Evolutionary conservation across 2,888 invertebrate genomes (phyloP).

Genomic region (Molanna angustata): DNA sequence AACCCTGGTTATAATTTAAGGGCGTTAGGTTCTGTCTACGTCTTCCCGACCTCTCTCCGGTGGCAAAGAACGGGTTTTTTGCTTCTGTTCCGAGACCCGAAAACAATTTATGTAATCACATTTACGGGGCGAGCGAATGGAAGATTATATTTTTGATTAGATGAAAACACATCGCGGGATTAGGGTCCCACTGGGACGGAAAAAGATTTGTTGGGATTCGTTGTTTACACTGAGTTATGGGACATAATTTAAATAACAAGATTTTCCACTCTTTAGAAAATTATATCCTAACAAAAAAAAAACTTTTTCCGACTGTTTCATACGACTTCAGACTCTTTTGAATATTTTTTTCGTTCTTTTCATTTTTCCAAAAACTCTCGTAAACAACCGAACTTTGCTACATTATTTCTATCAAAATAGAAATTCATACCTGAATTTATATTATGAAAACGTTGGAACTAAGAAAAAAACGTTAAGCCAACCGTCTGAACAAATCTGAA

Average conservation of each 20-base stretch:
- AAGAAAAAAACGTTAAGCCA: no score
- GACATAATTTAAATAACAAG: constrained; percentile 27
- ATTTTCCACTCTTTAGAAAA: constrained; percentile 24
- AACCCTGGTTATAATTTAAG: constrained; percentile 13
- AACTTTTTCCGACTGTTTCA: not conserved
- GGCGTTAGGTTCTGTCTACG: no score
- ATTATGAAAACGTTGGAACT: no score
- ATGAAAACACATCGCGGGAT: constrained; percentile 29
- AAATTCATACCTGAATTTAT: not conserved
- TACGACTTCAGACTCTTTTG: not conserved
- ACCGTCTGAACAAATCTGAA: no score
- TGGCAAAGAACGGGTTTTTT: constrained; percentile 23
- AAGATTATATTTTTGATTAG: constrained; percentile 33
- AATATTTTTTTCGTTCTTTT: not conserved
- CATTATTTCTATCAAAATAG: not conserved
- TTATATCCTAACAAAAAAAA: not conserved
- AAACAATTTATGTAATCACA: constrained; percentile 32
- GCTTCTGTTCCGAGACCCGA: constrained; percentile 17
- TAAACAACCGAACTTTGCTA: not conserved
- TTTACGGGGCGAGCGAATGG: constrained; percentile 30
- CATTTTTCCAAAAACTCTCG: not conserved
- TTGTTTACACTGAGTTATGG: constrained; percentile 30
- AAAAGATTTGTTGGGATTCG: constrained; percentile 28
- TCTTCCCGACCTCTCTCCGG: constrained; percentile 16
- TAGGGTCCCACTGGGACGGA: constrained; percentile 12